Base-by-base conservation (phyloP, 2,888 invertebrate species). In the Spilarctia lutea region DNA sequence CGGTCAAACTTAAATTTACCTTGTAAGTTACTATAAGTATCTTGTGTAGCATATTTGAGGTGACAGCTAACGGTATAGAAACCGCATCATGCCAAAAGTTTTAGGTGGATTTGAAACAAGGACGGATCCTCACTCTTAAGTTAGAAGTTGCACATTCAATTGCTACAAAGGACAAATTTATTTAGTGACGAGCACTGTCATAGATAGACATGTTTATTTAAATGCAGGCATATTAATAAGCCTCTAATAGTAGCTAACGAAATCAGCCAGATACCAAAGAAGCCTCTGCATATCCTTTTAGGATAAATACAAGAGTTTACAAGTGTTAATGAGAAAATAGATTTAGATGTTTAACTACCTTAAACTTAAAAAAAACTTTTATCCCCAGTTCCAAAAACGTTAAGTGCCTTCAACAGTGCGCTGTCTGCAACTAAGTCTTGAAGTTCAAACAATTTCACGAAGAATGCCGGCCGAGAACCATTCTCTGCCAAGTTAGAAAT, bases 391-490 rank as follows among this genome's bases (percentile, higher is more conserved):
- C 74, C 68, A 60, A 27, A 60, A 27, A 4, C 56, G 71, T 45
- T 68, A 24, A 56, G 68, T 52, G 66, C 67, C 65, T 76, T 72
- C 33, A 65, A 72, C 30, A 27, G 67, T 45, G 63, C 42, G 24
- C 70, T 72, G 71, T 81, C 76, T 78, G 77, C 81, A 80, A 76
- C 76, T 82, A 78, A 78, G 79, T 75, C 79, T 79, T 75, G 81
- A 74, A 73, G 68, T 77, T 75, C 74, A 80, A 85, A 84, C 83
- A 82, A 87, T 83, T 83, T 80, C 67, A 73, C 80, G 68, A 86
- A 86, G 89, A 88, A 89, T 89, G 82, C 84, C 83, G 82, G 83
- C 81, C 83, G 79, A 74, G 85, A 86, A 82, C 85, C 79, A 79
- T 83, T 83, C 77, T 75, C 75, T 80, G 81, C 80, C 81, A 84